phyloP scores from a whole-genome alignment of 2,113 vertebrate species.

The Calcarius ornatus region DNA sequence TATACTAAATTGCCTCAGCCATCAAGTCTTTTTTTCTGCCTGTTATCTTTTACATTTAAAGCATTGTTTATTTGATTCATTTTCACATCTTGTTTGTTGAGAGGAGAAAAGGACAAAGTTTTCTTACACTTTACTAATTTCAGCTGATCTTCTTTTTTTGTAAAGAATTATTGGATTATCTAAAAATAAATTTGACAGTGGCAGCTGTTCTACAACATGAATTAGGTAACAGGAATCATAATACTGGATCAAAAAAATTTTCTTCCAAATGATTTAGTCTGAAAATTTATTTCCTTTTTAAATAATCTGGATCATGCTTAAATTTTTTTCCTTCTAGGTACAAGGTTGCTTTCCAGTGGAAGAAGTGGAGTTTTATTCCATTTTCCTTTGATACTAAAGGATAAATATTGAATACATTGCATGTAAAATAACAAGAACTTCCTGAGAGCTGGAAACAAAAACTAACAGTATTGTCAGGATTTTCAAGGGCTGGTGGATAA shows the following conservation, averaged over 20 bases:
- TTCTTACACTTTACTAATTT: neutral
- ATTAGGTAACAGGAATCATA: neutral
- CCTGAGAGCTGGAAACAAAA: neutral
- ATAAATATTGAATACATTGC: rapidly evolving
- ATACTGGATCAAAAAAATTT: neutral
- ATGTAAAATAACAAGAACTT: neutral
- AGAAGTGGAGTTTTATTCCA: neutral
- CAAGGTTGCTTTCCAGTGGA: neutral
- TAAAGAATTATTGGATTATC: neutral
- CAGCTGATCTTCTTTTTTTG: neutral
- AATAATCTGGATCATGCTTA: neutral
- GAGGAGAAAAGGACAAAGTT: neutral
- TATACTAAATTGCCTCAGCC: neutral
- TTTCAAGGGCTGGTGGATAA: neutral
- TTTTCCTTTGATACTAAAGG: neutral
- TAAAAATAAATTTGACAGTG: neutral
- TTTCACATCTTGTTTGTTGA: neutral
- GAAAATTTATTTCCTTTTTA: neutral
- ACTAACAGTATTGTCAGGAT: neutral
- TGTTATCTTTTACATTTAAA: neutral
- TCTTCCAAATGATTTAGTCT: neutral
- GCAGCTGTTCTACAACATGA: neutral
- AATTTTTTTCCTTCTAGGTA: neutral
- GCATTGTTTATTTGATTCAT: neutral
- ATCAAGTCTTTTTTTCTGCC: neutral